These are phyloP conservation scores for Arrhamphus sclerolepis DNA, from an alignment of 2,797 vertebrate species.

Conservation along the genomic window DNA sequence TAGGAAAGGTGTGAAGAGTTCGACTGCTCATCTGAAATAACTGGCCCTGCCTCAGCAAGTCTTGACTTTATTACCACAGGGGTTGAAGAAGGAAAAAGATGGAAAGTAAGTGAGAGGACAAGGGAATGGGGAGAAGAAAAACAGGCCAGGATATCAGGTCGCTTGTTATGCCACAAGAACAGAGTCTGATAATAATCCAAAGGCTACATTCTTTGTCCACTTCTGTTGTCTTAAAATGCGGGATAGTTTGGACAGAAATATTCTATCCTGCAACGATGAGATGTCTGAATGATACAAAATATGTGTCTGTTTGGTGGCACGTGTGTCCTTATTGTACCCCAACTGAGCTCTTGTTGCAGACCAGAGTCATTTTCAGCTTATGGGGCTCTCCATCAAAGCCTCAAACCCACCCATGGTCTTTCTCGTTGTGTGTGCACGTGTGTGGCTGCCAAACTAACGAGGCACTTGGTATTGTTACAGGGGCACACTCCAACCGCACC, in stretches of 20 bases:
- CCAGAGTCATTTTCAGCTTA: constrained; percentile 61
- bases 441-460: constrained; percentile 65
- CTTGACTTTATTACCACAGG: constrained; percentile 37
- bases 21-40: constrained; percentile 65
- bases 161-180: constrained; percentile 48
- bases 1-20: constrained; percentile 64
- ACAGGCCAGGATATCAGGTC: constrained; percentile 43
- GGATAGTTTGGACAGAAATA: too few relatives aligned
- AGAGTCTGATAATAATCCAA: not conserved
- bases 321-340: constrained; percentile 54
- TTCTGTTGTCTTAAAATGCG: too few relatives aligned
- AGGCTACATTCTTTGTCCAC: not conserved
- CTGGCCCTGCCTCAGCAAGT: constrained; percentile 23
- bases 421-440: constrained; percentile 27
- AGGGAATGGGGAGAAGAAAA: constrained; percentile 22
- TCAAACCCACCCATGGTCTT: constrained; percentile 55
- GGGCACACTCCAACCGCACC: constrained; percentile 72
- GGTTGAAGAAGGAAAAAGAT: constrained; percentile 8
- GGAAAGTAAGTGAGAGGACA: constrained; percentile 25
- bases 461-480: constrained; percentile 71
- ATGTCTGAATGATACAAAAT: too few relatives aligned
- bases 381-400: constrained; percentile 59
- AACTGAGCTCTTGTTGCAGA: constrained; percentile 25
- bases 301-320: not conserved
- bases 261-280: too few relatives aligned